These are phyloP conservation scores for Prorops nasuta DNA, from an alignment of 1,140 invertebrate genomes.

Conservation along the genomic window DNA sequence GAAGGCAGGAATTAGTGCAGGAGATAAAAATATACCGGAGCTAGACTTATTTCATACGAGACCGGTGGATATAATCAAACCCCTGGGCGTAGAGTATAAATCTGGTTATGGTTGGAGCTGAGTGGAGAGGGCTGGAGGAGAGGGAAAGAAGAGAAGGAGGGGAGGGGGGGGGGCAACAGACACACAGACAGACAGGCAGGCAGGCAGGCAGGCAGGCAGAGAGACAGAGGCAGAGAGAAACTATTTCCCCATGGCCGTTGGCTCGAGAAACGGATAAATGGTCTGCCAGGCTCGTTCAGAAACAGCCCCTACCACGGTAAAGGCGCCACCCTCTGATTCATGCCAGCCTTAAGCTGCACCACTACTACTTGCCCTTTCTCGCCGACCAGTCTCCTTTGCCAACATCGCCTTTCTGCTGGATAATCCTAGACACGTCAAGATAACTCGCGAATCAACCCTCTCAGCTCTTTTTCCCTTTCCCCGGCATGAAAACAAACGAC, in stretches of 20 bases:
- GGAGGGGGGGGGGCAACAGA: background rate
- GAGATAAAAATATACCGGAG: too few species aligned
- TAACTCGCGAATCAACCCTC: too few species aligned
- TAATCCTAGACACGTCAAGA: too few species aligned
- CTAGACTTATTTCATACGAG: too few species aligned
- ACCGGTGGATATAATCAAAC: slow-evolving; percentile 25
- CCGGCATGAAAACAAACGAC: too few species aligned
- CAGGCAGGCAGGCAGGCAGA: background rate
- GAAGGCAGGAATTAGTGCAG: too few species aligned
- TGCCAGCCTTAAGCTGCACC: slow-evolving; percentile 21
- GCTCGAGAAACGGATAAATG: slow-evolving; percentile 31
- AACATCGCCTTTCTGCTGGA: too few species aligned
- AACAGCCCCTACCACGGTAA: slow-evolving; percentile 19
- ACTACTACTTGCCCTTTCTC: too few species aligned
- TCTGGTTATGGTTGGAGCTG: slow-evolving; percentile 22
- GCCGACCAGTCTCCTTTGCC: too few species aligned
- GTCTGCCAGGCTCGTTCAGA: slow-evolving; percentile 27
- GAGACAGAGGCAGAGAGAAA: slow-evolving; percentile 8
- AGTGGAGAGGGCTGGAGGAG: background rate
- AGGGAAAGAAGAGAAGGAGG: background rate
- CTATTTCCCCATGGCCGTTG: slow-evolving; percentile 23
- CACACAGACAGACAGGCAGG: background rate
- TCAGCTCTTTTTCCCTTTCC: too few species aligned
- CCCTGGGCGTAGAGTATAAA: slow-evolving; percentile 20
- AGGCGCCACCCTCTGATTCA: slow-evolving; percentile 26